phyloP scores from a whole-genome alignment of 2,797 vertebrate species.

The Enteromius fasciolatus region DNA sequence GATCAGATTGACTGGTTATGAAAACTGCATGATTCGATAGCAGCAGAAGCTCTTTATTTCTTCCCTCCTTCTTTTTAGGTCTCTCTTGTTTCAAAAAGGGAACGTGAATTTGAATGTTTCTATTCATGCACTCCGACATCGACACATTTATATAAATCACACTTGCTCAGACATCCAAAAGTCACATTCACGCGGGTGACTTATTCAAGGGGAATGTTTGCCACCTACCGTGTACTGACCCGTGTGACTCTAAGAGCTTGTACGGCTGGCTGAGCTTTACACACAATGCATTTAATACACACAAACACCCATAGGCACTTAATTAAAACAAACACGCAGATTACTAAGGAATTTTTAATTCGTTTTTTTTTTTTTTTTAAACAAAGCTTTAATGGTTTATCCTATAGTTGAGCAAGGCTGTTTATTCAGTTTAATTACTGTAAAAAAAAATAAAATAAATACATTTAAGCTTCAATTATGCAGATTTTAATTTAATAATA shows the following conservation, averaged over 20 bases:
- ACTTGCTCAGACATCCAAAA: constrained; percentile 15
- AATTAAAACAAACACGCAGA: constrained; percentile 13
- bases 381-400: neutral
- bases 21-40: constrained; percentile 60
- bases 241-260: constrained; percentile 14
- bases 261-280: constrained; percentile 19
- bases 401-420: neutral
- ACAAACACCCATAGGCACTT: neutral
- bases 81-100: constrained; percentile 20
- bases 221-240: constrained; percentile 49
- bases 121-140: constrained; percentile 11
- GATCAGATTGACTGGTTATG: constrained; percentile 64
- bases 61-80: constrained; percentile 39
- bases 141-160: constrained; percentile 55
- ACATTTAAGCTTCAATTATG: neutral
- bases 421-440: neutral
- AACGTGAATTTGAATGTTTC: constrained; percentile 20
- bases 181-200: constrained; percentile 10
- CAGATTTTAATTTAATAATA: neutral
- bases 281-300: neutral
- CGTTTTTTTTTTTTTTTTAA: neutral
- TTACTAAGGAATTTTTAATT: neutral
- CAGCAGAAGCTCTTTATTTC: constrained; percentile 45
- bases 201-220: constrained; percentile 50
- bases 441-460: neutral